These are phyloP conservation scores for Allophyes oxyacanthae DNA, from an alignment of 2,888 invertebrate species.

Conservation along the genomic window DNA sequence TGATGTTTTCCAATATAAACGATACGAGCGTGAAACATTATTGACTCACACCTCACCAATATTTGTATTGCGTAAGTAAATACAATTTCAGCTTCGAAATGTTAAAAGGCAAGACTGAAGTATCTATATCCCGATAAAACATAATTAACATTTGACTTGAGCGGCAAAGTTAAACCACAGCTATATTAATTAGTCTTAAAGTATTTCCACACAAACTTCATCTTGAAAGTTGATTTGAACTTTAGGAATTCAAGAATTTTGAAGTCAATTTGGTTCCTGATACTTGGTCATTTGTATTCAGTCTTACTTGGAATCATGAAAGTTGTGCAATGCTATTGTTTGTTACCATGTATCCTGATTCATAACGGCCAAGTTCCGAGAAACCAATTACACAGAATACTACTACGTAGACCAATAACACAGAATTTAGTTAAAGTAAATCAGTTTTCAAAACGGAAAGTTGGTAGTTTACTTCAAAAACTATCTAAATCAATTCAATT, in stretches of 20 bases:
- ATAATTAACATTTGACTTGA: constrained; percentile 34
- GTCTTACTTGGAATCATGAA: constrained; percentile 26
- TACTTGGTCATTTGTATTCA: constrained; percentile 26
- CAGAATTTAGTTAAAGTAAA: constrained; percentile 31
- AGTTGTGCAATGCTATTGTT: constrained; percentile 32
- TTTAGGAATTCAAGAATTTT: constrained; percentile 41
- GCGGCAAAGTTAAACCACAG: constrained; percentile 37
- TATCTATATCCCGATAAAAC: constrained; percentile 39
- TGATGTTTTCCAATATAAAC: constrained; percentile 28
- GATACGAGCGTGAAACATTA: constrained; percentile 17
- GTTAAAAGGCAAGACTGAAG: constrained; percentile 20
- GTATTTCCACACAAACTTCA: constrained; percentile 50
- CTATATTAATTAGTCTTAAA: constrained; percentile 51
- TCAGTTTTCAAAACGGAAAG: constrained; percentile 21
- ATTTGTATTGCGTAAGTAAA: constrained; percentile 19
- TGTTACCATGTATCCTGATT: constrained; percentile 24
- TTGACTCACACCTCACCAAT: constrained; percentile 9
- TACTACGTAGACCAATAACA: constrained; percentile 20
- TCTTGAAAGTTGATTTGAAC: constrained; percentile 44
- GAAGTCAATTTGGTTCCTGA: constrained; percentile 44
- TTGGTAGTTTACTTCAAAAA: constrained; percentile 32
- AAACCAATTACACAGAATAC: constrained; percentile 29
- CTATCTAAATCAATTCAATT: constrained; percentile 16
- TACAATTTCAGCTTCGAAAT: constrained; percentile 19
- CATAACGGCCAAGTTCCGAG: constrained; percentile 27